Evolutionary conservation across 2,888 invertebrate species (phyloP).

Genomic region (Agrotis segetum): DNA sequence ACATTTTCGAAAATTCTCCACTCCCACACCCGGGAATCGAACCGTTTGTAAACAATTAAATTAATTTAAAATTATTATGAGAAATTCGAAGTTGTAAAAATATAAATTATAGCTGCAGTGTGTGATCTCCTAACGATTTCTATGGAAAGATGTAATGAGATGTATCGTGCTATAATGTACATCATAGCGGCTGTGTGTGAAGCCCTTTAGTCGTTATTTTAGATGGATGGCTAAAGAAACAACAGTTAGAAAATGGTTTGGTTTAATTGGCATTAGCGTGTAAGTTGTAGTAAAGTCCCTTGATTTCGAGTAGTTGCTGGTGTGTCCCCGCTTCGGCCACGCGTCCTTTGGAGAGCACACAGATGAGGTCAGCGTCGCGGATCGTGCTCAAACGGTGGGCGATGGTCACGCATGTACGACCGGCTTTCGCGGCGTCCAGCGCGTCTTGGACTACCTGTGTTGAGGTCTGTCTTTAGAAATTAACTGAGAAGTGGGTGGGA

Average conservation of each 20-base stretch:
- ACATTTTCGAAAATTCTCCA: too few species aligned
- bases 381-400: constrained; percentile 96
- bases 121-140: too few species aligned
- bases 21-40: too few species aligned
- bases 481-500: too few species aligned
- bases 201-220: too few species aligned
- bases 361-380: constrained; percentile 94
- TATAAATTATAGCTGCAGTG: too few species aligned
- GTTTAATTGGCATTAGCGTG: constrained; percentile 54
- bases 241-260: neutral
- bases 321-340: constrained; percentile 93
- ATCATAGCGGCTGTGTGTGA: too few species aligned
- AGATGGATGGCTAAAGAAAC: constrained; percentile 3
- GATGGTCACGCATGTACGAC: constrained; percentile 95
- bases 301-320: constrained; percentile 90
- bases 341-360: constrained; percentile 92
- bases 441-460: constrained; percentile 94
- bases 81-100: too few species aligned
- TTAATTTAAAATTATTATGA: too few species aligned
- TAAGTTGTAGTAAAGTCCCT: constrained; percentile 91
- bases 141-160: too few species aligned
- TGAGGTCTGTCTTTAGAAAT: neutral
- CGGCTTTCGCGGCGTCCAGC: constrained; percentile 94
- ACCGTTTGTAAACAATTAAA: too few species aligned
- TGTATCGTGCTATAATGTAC: too few species aligned